A percentile compares a stretch with the other conserved stretches of the same genome.
Conservation (phyloP, 2,888 invertebrate species). For the Pollenia labialis region DNA sequence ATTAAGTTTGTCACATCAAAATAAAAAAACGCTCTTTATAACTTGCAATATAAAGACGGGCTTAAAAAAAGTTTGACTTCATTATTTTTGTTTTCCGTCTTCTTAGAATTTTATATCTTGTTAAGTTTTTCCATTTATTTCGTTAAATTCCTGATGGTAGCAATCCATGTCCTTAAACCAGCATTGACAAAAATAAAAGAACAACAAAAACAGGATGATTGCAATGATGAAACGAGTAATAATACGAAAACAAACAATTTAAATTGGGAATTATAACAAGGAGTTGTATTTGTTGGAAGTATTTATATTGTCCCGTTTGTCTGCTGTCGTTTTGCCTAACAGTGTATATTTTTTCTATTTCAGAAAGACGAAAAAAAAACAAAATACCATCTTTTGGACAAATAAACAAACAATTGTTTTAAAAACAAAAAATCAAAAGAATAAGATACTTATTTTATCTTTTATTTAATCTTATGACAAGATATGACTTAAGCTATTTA, state of each 20-base stretch:
- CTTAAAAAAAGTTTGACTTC: slow-evolving; percentile 32
- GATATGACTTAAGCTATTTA: too few species aligned
- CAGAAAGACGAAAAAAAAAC: not conserved
- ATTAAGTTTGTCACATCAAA: slow-evolving; percentile 25
- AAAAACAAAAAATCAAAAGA: not conserved
- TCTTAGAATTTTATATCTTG: slow-evolving; percentile 31
- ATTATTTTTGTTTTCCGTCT: not conserved
- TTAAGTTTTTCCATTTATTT: slow-evolving; percentile 37
- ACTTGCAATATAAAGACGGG: slow-evolving; percentile 23
- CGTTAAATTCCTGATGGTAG: slow-evolving; percentile 20
- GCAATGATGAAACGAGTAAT: slow-evolving; percentile 7
- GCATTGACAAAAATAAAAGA: not conserved
- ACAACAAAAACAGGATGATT: slow-evolving; percentile 3
- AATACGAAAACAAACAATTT: not conserved
- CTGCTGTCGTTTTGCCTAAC: not conserved
- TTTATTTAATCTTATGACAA: too few species aligned
- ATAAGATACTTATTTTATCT: not conserved
- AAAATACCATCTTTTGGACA: slow-evolving; percentile 2
- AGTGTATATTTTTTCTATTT: not conserved
- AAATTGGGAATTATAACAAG: not conserved
- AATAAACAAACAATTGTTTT: not conserved
- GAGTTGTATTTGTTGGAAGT: slow-evolving; percentile 10
- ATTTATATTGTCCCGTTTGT: slow-evolving; percentile 24
- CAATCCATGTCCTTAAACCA: slow-evolving; percentile 4
- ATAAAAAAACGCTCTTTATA: slow-evolving; percentile 22